Evolutionary conservation across 2,113 vertebrate genomes (phyloP).

Genomic region (Lipotes vexillifer): DNA sequence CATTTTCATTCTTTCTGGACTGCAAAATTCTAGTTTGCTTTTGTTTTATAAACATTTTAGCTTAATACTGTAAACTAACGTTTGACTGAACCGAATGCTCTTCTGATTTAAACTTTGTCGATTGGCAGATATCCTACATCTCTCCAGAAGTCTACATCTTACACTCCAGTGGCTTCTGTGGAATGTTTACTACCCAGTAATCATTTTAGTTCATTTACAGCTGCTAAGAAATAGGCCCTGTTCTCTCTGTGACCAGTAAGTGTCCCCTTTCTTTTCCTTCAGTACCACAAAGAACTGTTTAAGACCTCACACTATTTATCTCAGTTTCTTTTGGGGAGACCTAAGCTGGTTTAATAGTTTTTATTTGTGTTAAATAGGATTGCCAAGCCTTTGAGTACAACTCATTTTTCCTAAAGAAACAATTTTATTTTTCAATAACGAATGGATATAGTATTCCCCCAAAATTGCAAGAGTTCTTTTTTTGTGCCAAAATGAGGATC

Average conservation of each 20-base stretch:
- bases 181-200: background rate
- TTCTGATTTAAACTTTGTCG: conserved; percentile 5
- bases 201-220: background rate
- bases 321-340: conserved; percentile 40
- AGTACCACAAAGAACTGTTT: background rate
- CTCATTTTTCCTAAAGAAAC: conserved; percentile 73
- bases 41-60: conserved; percentile 32
- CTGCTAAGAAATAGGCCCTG: conserved; percentile 7
- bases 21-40: background rate
- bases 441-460: conserved; percentile 59
- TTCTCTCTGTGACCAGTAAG: background rate
- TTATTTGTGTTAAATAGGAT: conserved; percentile 65
- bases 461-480: conserved; percentile 50
- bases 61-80: conserved; percentile 12
- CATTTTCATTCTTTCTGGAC: background rate
- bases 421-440: conserved; percentile 65
- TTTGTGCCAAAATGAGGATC: conserved; percentile 50
- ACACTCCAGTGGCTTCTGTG: background rate
- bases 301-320: conserved; percentile 58
- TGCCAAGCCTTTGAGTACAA: conserved; percentile 55
- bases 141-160: background rate
- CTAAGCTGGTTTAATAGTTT: conserved; percentile 48
- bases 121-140: background rate
- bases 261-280: background rate
- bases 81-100: conserved; percentile 44